A percentile compares a stretch with the other conserved stretches of the same genome.
Evolutionary conservation across 2,113 vertebrate species (phyloP).

Genomic region (Vidua chalybeata): DNA sequence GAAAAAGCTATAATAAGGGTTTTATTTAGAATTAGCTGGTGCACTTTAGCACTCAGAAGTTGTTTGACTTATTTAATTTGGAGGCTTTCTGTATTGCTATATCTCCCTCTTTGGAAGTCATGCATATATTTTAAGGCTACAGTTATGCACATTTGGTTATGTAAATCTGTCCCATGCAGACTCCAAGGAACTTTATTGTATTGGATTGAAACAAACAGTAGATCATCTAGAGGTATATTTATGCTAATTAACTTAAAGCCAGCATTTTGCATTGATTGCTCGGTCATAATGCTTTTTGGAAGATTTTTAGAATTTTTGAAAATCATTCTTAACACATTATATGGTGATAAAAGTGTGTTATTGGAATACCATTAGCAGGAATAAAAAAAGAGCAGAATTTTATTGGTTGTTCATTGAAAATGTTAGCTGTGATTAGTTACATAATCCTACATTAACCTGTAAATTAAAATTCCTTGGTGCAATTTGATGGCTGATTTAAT

Average conservation of each 20-base stretch:
- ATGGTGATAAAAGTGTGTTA: conserved; percentile 77
- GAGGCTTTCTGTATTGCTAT: conserved; percentile 65
- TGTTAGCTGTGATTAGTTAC: conserved; percentile 99
- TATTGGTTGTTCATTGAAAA: conserved; percentile 89
- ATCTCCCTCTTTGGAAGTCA: conserved; percentile 72
- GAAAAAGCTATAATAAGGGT: conserved; percentile 72
- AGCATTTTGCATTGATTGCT: conserved; percentile 68
- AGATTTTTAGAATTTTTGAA: conserved; percentile 72
- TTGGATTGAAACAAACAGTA: conserved; percentile 57
- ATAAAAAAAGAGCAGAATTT: conserved; percentile 78
- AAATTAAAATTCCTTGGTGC: conserved; percentile 99
- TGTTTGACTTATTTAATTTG: conserved; percentile 79
- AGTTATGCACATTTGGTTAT: conserved; percentile 75
- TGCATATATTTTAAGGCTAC: conserved; percentile 75
- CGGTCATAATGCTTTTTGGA: conserved; percentile 56
- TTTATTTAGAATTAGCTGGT: conserved; percentile 82
- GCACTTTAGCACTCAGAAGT: conserved; percentile 75
- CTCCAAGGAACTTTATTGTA: conserved; percentile 72
- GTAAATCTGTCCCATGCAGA: conserved; percentile 74
- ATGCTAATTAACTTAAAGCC: conserved; percentile 75
- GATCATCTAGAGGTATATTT: conserved; percentile 73
- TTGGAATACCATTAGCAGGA: conserved; percentile 81
- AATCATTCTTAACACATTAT: conserved; percentile 73
- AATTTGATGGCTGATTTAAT: conserved; percentile 99
- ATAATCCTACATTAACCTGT: conserved; percentile 99